Evolutionary conservation across 2,113 vertebrate genomes (phyloP).

Genomic region (Chlorodrepanis virens): DNA sequence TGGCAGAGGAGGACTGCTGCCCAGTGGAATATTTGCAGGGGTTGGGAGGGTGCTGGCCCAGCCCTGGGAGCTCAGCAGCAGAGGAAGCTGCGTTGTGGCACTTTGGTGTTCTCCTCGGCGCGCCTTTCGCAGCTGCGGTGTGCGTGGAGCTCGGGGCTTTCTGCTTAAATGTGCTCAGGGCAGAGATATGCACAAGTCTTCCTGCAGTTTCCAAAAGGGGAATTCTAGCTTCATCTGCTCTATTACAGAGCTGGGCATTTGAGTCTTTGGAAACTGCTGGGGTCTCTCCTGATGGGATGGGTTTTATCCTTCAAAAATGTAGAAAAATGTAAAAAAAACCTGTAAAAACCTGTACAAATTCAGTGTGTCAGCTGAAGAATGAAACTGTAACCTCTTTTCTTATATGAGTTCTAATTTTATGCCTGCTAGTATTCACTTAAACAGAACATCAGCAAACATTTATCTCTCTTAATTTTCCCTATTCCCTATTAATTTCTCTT

Average conservation of each 20-base stretch:
- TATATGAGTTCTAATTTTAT: constrained; percentile 31
- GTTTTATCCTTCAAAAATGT: neutral
- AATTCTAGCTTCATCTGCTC: rapidly evolving
- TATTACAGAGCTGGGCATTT: neutral
- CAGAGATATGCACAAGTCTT: neutral
- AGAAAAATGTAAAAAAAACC: neutral
- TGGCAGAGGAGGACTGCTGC: neutral
- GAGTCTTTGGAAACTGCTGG: neutral
- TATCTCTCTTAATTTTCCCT: constrained; percentile 48
- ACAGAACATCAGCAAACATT: constrained; percentile 30
- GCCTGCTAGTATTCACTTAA: constrained; percentile 28
- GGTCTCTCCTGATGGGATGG: neutral
- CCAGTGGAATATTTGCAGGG: neutral
- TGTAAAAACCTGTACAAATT: neutral
- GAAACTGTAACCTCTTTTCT: neutral
- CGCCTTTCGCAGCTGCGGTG: no score
- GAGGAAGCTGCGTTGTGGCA: no score
- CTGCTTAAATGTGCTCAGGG: neutral
- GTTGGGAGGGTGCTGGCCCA: neutral
- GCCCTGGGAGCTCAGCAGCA: rapidly evolving
- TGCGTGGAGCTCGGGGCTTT: no score
- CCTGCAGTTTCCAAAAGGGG: neutral
- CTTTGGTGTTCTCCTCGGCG: no score
- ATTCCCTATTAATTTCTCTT: constrained; percentile 40
- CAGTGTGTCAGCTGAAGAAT: neutral